phyloP scores from a whole-genome alignment of 2,797 vertebrate species.

The Smutsia temminckii region DNA sequence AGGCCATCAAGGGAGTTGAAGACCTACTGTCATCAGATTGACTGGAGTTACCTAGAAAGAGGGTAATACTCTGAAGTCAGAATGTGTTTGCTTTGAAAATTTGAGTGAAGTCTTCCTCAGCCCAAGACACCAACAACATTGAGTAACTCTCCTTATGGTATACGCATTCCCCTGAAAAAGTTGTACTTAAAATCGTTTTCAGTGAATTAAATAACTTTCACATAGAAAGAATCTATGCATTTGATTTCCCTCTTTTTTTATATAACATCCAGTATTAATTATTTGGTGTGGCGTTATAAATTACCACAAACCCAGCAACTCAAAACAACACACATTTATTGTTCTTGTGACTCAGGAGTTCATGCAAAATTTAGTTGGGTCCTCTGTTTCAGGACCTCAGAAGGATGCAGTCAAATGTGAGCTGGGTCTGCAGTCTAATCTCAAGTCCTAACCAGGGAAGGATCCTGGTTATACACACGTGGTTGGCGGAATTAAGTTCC shows the following conservation, averaged over 20 bases:
- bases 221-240: background rate
- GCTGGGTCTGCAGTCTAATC: background rate
- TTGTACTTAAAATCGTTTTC: background rate
- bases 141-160: background rate
- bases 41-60: background rate
- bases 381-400: background rate
- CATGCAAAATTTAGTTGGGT: background rate
- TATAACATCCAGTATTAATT: background rate
- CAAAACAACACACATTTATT: background rate
- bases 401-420: background rate
- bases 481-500: background rate
- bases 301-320: background rate
- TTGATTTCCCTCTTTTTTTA: background rate
- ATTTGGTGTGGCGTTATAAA: background rate
- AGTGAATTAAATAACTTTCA: background rate
- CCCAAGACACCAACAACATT: background rate
- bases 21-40: background rate
- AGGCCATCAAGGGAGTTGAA: background rate
- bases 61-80: background rate
- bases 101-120: background rate
- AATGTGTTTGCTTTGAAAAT: background rate
- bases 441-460: background rate
- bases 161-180: background rate
- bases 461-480: rapidly evolving
- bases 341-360: background rate